phyloP scores from a whole-genome alignment of 37 sponge, comb jelly and placozoan species.

The Beroe ovata region DNA sequence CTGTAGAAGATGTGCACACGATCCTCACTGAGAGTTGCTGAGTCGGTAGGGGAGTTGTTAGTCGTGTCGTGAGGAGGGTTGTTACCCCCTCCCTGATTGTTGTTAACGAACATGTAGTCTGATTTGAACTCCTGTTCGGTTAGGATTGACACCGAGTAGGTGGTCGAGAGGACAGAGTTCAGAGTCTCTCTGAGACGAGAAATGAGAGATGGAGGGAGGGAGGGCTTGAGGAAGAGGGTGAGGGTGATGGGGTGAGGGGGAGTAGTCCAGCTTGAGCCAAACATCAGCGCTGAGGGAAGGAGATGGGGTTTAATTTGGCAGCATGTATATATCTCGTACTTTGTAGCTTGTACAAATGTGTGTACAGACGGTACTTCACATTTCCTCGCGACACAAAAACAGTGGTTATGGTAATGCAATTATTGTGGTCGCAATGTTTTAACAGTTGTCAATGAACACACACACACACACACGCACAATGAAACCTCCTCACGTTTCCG shows the following conservation, averaged over 20 bases:
- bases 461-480: too few relatives aligned
- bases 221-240: constrained; percentile 54
- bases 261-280: constrained; percentile 36
- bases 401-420: too few relatives aligned
- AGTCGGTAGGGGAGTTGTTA: background rate
- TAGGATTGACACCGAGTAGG: constrained; percentile 17
- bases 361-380: background rate
- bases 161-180: background rate
- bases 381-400: too few relatives aligned
- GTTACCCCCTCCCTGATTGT: background rate
- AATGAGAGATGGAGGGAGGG: constrained; percentile 10
- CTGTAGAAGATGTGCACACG: constrained; percentile 48
- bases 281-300: constrained; percentile 16
- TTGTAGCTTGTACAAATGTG: background rate
- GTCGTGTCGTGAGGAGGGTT: background rate
- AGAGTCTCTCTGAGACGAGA: background rate
- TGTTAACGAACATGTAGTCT: constrained; percentile 17
- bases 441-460: too few relatives aligned
- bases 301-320: background rate
- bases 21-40: background rate
- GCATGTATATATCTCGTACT: background rate
- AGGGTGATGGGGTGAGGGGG: constrained; percentile 58
- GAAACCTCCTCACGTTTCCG: too few relatives aligned
- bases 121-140: constrained; percentile 49
- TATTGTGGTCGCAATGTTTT: too few relatives aligned